These are phyloP conservation scores for Seladonia tumulorum DNA, from an alignment of 2,888 invertebrate species.

Conservation along the genomic window DNA sequence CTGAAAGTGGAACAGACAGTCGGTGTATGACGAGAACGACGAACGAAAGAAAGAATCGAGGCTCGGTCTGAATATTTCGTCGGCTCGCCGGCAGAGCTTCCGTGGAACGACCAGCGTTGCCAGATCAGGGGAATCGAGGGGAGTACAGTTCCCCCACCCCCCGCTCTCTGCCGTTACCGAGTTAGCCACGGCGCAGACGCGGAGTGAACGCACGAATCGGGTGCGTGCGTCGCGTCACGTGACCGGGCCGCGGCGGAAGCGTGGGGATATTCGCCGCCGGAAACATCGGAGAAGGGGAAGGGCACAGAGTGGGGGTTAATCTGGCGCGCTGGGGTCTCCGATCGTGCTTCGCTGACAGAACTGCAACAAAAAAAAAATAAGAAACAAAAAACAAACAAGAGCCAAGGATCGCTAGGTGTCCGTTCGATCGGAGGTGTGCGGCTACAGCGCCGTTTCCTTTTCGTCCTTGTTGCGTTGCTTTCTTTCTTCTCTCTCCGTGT, in stretches of 20 bases:
- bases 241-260: no score
- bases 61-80: constrained; percentile 24
- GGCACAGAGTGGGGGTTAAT: no score
- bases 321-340: constrained; percentile 31
- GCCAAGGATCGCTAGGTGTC: constrained; percentile 58
- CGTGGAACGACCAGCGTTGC: background rate
- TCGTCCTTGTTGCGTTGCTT: background rate
- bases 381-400: constrained; percentile 19
- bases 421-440: constrained; percentile 56
- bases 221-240: no score
- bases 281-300: no score
- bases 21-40: background rate
- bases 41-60: constrained; percentile 38
- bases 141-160: no score
- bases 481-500: constrained; percentile 20
- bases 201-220: no score
- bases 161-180: no score
- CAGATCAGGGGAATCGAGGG: no score
- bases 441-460: background rate
- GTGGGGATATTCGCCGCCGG: no score
- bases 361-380: constrained; percentile 33
- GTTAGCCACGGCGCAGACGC: no score
- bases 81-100: background rate
- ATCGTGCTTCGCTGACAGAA: constrained; percentile 75
- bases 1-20: constrained; percentile 2